Evolutionary conservation across 2,888 invertebrate genomes (phyloP), one percentile per base, ranked within the genome.

Genomic region (Apoderus coryli): DNA sequence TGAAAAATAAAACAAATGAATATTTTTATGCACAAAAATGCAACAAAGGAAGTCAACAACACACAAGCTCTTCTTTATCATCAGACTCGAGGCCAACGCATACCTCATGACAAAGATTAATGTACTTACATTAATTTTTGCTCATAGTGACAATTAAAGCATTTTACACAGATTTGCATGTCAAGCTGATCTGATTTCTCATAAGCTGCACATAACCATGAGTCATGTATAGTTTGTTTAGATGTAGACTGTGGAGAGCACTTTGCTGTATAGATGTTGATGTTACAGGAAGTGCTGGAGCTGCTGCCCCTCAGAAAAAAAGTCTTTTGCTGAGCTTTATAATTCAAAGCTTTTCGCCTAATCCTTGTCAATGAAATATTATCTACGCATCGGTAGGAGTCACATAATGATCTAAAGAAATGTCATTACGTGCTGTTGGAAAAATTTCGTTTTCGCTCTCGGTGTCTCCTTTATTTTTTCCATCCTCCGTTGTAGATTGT

Each of bases 81-180:
- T 31, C 26, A 31, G 31, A 23, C 9, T 31, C 22, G 16, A 31
- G 31, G 14, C 34, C 34, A 22, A 34, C 22, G 25, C 31, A 31
- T 26, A 26, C 27, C 16, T 30, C 22, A 22, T 31, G 19, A n/a
- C n/a, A n/a, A n/a, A n/a, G n/a, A n/a, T n/a, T n/a, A n/a, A n/a
- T n/a, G n/a, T n/a, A n/a, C n/a, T n/a, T n/a, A n/a, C n/a, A n/a
- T n/a, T n/a, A n/a, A n/a, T n/a, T n/a, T n/a, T n/a, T n/a, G n/a
- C n/a, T n/a, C n/a, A n/a, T n/a, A n/a, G 22, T 30, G 25, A 25
- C 34, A 34, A 16, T 24, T 3, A 5, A 6, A 4, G n/a, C 31
- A 25, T 16, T 25, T 31, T 19, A n/a, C n/a, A 19, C 19, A 6
- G 19, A 14, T 23, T 23, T 15, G 10, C 29, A 23, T 29, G 14